A percentile compares a stretch with the other conserved stretches of the same genome.
phyloP scores from a whole-genome alignment of 2,113 vertebrate species.

The Noctilio leporinus region DNA sequence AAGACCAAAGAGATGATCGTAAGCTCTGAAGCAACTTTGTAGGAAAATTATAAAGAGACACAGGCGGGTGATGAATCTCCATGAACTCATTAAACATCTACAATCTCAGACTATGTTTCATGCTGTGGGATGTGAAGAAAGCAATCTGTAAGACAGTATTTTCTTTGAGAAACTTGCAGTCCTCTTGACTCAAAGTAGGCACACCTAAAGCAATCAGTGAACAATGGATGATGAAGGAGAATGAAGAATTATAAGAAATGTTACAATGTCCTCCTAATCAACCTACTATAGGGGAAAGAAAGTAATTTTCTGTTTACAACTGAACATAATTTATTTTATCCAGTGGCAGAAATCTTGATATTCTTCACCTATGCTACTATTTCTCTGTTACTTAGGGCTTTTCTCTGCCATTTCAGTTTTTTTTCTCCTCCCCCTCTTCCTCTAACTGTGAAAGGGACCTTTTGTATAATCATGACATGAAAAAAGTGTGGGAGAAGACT shows the following conservation, averaged over 20 bases:
- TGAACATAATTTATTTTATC: background rate
- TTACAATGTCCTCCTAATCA: background rate
- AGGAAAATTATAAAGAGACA: background rate
- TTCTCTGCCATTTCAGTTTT: background rate
- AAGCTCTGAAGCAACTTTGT: background rate
- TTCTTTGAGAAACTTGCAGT: background rate
- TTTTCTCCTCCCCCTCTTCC: background rate
- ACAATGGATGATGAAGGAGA: background rate
- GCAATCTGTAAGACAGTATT: background rate
- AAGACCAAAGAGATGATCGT: background rate
- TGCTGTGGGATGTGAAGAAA: background rate
- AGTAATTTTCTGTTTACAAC: background rate
- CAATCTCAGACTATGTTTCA: background rate
- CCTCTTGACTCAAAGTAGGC: background rate
- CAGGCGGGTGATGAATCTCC: background rate
- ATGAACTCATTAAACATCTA: background rate
- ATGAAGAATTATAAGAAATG: background rate
- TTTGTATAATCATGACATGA: background rate
- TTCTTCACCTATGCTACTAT: background rate
- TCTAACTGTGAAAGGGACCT: background rate
- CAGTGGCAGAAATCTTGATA: background rate
- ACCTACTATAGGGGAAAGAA: rapidly evolving
- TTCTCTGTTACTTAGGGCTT: background rate
- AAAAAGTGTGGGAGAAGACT: background rate
- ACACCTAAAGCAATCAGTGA: background rate